Conservation (phyloP, 2,797 vertebrate species). For the Lagodon rhomboides region DNA sequence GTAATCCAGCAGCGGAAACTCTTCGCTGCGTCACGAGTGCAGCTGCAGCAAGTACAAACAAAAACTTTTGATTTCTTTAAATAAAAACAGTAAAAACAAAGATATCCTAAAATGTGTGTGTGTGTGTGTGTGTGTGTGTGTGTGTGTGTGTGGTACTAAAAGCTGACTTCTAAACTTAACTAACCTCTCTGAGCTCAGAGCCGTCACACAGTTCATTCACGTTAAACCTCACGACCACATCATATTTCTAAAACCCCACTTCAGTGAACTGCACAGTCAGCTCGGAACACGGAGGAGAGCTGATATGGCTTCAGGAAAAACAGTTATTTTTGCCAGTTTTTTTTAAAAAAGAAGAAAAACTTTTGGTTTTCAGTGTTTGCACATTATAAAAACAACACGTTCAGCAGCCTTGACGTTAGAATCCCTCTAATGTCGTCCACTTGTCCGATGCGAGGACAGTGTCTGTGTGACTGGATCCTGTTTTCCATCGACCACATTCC, state of each 20-base stretch:
- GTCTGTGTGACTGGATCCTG: slow-evolving; percentile 10
- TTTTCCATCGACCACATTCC: neutral
- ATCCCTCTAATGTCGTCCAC: neutral
- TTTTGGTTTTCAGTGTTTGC: slow-evolving; percentile 58
- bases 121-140: neutral
- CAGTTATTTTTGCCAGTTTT: slow-evolving; percentile 29
- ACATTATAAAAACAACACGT: slow-evolving; percentile 38
- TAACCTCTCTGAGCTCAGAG: slow-evolving; percentile 22
- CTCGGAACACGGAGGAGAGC: slow-evolving; percentile 28
- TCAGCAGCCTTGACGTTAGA: slow-evolving; percentile 16
- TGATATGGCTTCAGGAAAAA: slow-evolving; percentile 68
- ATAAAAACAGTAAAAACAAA: slow-evolving; percentile 20
- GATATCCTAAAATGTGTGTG: neutral
- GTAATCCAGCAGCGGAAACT: slow-evolving; percentile 25
- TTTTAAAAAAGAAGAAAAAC: slow-evolving; percentile 43
- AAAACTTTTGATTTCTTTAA: slow-evolving; percentile 13
- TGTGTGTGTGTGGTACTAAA: slow-evolving; percentile 5
- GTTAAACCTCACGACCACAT: slow-evolving; percentile 25
- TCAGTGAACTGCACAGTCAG: slow-evolving; percentile 25
- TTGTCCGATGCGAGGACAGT: slow-evolving; percentile 6
- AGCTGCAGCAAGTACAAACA: slow-evolving; percentile 20
- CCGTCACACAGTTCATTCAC: slow-evolving; percentile 45
- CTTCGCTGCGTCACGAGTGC: neutral
- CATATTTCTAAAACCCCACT: slow-evolving; percentile 23
- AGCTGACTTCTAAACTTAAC: slow-evolving; percentile 12